These are phyloP conservation scores for Neotragus moschatus DNA, from an alignment of 2,113 vertebrate genomes.

Conservation along the genomic window DNA sequence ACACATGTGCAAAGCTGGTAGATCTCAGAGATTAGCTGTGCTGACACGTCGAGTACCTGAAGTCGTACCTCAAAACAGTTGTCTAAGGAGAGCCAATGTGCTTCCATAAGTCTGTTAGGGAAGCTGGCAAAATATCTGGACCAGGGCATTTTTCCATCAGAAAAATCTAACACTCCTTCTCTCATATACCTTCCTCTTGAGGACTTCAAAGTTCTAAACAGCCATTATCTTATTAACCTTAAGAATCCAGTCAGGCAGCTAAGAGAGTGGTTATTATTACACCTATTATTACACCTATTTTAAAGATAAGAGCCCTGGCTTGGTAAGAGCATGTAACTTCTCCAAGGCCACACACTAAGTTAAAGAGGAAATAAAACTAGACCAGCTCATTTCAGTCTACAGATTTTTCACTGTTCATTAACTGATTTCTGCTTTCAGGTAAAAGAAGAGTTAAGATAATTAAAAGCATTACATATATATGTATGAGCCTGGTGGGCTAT, in stretches of 20 bases:
- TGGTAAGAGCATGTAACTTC: background rate
- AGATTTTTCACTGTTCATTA: background rate
- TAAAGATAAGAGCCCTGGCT: slow-evolving; percentile 29
- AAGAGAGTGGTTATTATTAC: slow-evolving; percentile 20
- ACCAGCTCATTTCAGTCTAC: background rate
- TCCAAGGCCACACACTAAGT: slow-evolving; percentile 49
- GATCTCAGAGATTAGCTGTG: background rate
- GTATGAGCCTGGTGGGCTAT: background rate
- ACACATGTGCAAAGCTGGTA: background rate
- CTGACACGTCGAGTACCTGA: background rate
- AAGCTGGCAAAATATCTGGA: background rate
- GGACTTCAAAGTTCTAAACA: slow-evolving; percentile 41
- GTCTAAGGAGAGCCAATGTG: background rate
- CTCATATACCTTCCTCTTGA: background rate
- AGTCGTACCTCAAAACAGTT: background rate
- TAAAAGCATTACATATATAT: background rate
- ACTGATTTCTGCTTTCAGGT: background rate
- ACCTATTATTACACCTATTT: slow-evolving; percentile 42
- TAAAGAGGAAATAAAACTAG: background rate
- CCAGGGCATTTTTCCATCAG: background rate
- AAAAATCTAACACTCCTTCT: background rate
- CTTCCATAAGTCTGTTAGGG: background rate
- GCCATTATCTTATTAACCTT: slow-evolving; percentile 59
- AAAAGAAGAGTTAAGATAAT: background rate
- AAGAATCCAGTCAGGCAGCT: slow-evolving; percentile 28